A percentile compares a stretch with the other conserved stretches of the same genome.
Conservation (phyloP, 2,888 invertebrate species). For the Protonemura montana region DNA sequence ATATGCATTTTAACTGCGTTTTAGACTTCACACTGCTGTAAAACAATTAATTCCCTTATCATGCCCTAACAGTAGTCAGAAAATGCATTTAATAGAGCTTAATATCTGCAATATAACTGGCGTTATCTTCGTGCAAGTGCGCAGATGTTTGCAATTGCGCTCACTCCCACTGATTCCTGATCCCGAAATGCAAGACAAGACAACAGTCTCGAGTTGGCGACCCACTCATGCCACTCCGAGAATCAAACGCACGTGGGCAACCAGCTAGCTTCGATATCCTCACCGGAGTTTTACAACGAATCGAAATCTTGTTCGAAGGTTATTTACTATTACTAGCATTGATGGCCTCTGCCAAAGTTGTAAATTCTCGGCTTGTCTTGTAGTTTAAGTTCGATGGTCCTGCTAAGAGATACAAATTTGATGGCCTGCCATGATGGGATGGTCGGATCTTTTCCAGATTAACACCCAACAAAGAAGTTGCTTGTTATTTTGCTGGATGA, state of each 20-base stretch:
- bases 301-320: slow-evolving; percentile 25
- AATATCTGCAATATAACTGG: background rate
- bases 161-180: background rate
- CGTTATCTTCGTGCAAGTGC: background rate
- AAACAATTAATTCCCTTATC: background rate
- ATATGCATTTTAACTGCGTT: background rate
- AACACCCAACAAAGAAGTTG: background rate
- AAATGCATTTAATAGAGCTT: background rate
- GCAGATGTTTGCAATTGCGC: background rate
- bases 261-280: background rate
- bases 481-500: background rate
- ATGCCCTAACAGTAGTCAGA: background rate
- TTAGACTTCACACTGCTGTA: background rate
- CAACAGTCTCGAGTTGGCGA: slow-evolving; percentile 2
- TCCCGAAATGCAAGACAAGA: background rate
- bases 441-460: background rate
- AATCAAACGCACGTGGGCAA: background rate
- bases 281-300: slow-evolving; percentile 10
- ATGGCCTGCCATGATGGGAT: background rate
- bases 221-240: slow-evolving; percentile 7
- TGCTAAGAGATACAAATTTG: background rate
- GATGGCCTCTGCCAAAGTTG: slow-evolving; percentile 1
- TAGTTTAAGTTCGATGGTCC: background rate
- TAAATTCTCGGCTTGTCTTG: background rate
- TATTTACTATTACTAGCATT: slow-evolving; percentile 19